phyloP scores from a whole-genome alignment of 2,113 vertebrate species.

The Mesocricetus auratus region DNA sequence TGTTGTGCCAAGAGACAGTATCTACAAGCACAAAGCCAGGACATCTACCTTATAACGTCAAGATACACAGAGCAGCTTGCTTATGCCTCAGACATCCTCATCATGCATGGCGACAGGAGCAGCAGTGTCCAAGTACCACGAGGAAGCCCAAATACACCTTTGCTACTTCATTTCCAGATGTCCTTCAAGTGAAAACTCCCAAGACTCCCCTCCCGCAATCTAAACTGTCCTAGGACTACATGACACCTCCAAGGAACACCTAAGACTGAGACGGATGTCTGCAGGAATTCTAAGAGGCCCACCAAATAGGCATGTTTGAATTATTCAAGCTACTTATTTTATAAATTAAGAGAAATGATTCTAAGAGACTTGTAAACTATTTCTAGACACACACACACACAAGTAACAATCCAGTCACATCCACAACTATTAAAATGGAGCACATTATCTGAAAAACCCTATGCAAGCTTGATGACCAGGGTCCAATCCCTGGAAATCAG shows the following conservation, averaged over 20 bases:
- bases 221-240: slow-evolving; percentile 27
- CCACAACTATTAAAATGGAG: not conserved
- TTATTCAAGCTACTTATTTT: slow-evolving; percentile 62
- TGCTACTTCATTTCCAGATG: not conserved
- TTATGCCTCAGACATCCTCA: slow-evolving; percentile 3
- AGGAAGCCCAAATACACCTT: slow-evolving; percentile 2
- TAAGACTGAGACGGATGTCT: slow-evolving; percentile 65
- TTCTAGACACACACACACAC: not conserved
- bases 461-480: not conserved
- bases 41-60: slow-evolving; percentile 53
- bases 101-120: not conserved
- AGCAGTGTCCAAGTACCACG: not conserved
- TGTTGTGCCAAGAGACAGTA: slow-evolving; percentile 71
- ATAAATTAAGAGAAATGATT: slow-evolving; percentile 57
- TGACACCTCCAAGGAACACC: slow-evolving; percentile 19
- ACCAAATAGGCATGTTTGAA: slow-evolving; percentile 46
- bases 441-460: not conserved
- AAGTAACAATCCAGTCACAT: not conserved
- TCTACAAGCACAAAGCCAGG: slow-evolving; percentile 49
- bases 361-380: slow-evolving; percentile 45
- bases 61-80: slow-evolving; percentile 59
- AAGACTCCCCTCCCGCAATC: not conserved
- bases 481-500: not conserved
- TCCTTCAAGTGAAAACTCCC: not conserved
- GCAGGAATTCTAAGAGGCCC: slow-evolving; percentile 46